phyloP scores from a whole-genome alignment of 2,888 invertebrate genomes.

The Agriopis marginaria region DNA sequence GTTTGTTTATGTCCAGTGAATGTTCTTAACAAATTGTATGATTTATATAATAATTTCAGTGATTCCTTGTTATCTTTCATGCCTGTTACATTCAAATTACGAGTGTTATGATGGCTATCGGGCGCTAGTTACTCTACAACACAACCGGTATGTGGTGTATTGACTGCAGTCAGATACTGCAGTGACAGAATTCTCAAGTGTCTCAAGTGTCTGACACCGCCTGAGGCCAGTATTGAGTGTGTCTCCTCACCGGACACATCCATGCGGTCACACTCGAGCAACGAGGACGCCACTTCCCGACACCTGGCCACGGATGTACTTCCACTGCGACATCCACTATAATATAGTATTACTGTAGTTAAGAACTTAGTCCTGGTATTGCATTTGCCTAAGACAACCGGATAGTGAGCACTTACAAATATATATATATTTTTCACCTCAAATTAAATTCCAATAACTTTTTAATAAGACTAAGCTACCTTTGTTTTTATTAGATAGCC shows the following conservation, averaged over 20 bases:
- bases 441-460: no score
- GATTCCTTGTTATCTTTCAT: no score
- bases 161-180: neutral
- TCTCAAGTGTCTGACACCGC: constrained; percentile 2
- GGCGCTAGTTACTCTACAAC: neutral
- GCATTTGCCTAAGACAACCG: neutral
- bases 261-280: constrained; percentile 43
- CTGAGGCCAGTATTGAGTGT: constrained; percentile 1
- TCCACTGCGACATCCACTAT: constrained; percentile 45
- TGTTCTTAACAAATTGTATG: no score
- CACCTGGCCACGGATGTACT: constrained; percentile 66
- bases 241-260: constrained; percentile 15
- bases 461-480: no score
- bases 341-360: constrained; percentile 20
- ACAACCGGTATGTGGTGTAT: neutral
- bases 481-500: no score
- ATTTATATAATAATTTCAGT: no score
- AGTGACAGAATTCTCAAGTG: neutral
- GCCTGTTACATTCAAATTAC: no score
- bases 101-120: neutral
- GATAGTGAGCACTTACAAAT: neutral
- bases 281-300: constrained; percentile 76
- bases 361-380: constrained; percentile 20
- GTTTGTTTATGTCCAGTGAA: no score
- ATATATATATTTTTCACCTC: no score